Conservation (phyloP, 2,888 invertebrate species). For the Argyra leucocephala region DNA sequence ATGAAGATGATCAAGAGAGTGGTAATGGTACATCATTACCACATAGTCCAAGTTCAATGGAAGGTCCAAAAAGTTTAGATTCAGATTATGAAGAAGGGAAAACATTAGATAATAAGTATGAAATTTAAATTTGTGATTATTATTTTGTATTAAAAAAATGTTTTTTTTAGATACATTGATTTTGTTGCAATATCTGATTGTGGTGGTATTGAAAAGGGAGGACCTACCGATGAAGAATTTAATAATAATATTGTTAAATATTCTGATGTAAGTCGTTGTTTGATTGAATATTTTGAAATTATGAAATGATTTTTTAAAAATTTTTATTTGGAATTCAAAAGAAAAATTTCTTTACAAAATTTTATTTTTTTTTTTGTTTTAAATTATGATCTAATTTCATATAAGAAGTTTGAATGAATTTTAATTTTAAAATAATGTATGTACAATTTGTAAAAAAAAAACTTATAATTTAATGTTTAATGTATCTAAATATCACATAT, state of each 20-base stretch:
- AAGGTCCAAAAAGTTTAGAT: conserved; percentile 67
- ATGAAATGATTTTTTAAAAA: conserved; percentile 9
- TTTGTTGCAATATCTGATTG: conserved; percentile 70
- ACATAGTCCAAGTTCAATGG: conserved; percentile 84
- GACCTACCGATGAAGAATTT: conserved; percentile 54
- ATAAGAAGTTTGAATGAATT: no score
- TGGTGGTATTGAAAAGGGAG: conserved; percentile 54
- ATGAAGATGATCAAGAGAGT: conserved; percentile 90
- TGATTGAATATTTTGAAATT: conserved; percentile 17
- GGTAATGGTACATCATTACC: conserved; percentile 93
- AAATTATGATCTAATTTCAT: no score
- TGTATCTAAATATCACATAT: no score
- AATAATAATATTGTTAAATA: conserved; percentile 49
- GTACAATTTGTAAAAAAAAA: no score
- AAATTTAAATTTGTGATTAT: conserved; percentile 25
- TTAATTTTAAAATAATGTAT: no score
- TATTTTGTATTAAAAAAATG: conserved; percentile 17
- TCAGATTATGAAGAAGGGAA: conserved; percentile 74
- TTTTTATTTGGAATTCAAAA: not conserved
- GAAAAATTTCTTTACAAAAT: no score
- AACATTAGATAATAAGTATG: conserved; percentile 47
- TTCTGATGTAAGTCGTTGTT: conserved; percentile 43
- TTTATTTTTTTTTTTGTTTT: no score
- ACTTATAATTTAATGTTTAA: no score
- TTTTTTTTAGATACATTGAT: conserved; percentile 43